Conservation (phyloP, 1,140 invertebrate genomes). For the Bombyx mandarina region DNA sequence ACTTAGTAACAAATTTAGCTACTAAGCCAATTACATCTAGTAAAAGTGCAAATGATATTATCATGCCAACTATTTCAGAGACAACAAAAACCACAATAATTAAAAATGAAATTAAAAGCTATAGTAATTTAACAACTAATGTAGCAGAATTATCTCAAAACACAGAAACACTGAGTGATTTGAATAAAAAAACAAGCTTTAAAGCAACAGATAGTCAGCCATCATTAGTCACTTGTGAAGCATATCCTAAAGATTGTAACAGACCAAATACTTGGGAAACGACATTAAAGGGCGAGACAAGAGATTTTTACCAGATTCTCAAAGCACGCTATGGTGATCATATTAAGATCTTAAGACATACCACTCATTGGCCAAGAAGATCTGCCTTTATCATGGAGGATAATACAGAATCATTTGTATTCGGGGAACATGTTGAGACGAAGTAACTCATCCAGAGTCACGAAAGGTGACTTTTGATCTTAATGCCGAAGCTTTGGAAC, state of each 20-base stretch:
- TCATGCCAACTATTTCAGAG: not conserved
- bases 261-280: conserved; percentile 48
- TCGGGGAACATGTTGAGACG: conserved; percentile 17
- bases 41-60: not conserved
- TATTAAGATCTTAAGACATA: conserved; percentile 27
- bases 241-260: conserved; percentile 34
- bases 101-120: not conserved
- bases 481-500: too few species aligned
- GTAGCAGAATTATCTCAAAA: not conserved
- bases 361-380: conserved; percentile 32
- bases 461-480: too few species aligned
- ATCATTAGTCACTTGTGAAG: conserved; percentile 8
- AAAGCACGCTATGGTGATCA: conserved; percentile 33
- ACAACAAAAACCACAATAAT: not conserved
- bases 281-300: conserved; percentile 43
- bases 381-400: not conserved
- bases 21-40: not conserved
- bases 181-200: not conserved
- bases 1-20: not conserved
- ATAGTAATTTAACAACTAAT: not conserved
- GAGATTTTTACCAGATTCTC: conserved; percentile 51
- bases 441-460: too few species aligned
- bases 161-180: not conserved
- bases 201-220: not conserved
- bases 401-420: conserved; percentile 14